A percentile compares a stretch with the other conserved stretches of the same genome.
Conservation (phyloP, 2,797 vertebrate genomes). For the Gymnoscopelus microlampas region DNA sequence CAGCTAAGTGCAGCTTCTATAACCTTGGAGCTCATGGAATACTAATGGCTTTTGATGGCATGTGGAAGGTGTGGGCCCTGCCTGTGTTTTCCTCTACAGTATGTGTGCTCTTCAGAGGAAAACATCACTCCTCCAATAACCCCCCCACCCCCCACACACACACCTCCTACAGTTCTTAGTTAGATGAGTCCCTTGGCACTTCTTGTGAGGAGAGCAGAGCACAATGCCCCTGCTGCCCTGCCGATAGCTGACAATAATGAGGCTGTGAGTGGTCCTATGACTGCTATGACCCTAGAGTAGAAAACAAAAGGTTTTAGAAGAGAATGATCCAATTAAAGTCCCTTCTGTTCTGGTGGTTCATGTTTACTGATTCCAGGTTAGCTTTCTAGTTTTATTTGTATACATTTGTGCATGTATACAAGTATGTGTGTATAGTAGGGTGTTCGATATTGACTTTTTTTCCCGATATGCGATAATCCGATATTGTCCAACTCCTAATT, state of each 20-base stretch:
- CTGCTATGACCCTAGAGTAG: slow-evolving; percentile 14
- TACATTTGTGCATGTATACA: too few species aligned
- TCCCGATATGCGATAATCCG: too few species aligned
- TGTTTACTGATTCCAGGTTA: too few species aligned
- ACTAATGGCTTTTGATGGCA: slow-evolving; percentile 72
- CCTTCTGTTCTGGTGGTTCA: too few species aligned
- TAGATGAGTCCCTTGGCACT: slow-evolving; percentile 42
- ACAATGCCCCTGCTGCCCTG: slow-evolving; percentile 46
- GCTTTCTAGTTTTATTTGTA: too few species aligned
- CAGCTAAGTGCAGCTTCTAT: slow-evolving; percentile 71
- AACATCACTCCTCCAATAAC: slow-evolving; percentile 9
- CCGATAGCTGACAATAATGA: slow-evolving; percentile 46
- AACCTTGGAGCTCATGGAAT: slow-evolving; percentile 68
- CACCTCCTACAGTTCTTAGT: slow-evolving; percentile 31
- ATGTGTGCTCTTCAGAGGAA: slow-evolving; percentile 34
- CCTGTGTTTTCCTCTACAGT: slow-evolving; percentile 46
- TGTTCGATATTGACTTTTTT: too few species aligned
- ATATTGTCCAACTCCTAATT: too few species aligned
- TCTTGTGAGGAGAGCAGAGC: slow-evolving; percentile 36
- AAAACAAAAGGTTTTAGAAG: slow-evolving; percentile 12
- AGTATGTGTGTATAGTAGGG: too few species aligned
- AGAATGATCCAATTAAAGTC: not conserved
- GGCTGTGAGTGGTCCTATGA: slow-evolving; percentile 22
- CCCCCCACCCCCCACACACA: not conserved
- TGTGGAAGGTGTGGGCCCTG: slow-evolving; percentile 36